phyloP scores from a whole-genome alignment of 2,113 vertebrate species.

The Pundamilia nyererei region DNA sequence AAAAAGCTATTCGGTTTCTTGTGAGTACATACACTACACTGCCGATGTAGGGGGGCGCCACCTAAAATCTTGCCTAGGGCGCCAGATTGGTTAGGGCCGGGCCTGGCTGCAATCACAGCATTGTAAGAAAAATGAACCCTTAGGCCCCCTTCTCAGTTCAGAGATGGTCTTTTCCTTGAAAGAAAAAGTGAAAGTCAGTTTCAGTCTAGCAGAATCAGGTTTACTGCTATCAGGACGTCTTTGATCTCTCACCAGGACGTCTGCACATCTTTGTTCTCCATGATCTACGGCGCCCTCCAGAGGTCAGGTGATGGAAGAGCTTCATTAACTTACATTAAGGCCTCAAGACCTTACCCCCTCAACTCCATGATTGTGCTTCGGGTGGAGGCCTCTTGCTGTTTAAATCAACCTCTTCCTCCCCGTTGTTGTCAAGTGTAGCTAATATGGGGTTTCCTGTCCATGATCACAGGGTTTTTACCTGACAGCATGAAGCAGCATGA shows the following conservation, averaged over 20 bases:
- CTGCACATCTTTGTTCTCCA: background rate
- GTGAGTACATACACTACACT: no score
- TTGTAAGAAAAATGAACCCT: background rate
- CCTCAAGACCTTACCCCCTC: background rate
- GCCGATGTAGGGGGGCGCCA: no score
- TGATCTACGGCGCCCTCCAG: background rate
- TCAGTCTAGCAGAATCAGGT: background rate
- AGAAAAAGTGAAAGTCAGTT: background rate
- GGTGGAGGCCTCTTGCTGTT: background rate
- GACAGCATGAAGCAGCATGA: background rate
- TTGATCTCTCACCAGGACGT: background rate
- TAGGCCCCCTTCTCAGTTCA: background rate
- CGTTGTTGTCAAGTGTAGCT: background rate
- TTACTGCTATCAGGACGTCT: background rate
- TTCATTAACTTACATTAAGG: background rate
- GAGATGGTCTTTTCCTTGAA: background rate
- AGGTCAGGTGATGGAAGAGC: background rate
- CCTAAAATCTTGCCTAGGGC: no score
- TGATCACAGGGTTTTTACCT: background rate
- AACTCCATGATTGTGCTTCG: background rate
- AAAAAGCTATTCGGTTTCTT: no score
- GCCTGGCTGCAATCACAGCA: background rate
- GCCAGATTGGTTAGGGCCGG: no score
- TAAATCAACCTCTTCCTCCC: background rate
- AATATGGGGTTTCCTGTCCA: background rate